Base-by-base conservation (phyloP, 2,888 invertebrate species). In the Rhimphoctona megacephalus region DNA sequence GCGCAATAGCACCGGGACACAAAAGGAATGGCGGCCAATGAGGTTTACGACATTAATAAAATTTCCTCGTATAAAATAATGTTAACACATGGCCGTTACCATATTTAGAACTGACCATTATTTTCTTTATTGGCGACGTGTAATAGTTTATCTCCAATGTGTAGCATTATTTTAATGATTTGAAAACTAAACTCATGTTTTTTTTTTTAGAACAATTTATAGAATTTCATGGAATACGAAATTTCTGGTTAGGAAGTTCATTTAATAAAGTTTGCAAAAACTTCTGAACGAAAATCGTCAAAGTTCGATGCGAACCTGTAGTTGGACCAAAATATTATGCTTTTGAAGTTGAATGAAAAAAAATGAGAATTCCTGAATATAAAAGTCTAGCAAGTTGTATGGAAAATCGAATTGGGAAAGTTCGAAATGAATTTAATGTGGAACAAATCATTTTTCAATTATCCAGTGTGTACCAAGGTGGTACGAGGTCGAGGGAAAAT, bases 401-500 rank as follows among this genome's bases (percentile, higher is more conserved):
- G 30, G 17, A 54, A 76, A 69, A 52, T 73, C 19, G 36, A 36
- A 69, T 67, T 19, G 64, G 30, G n/a, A 52, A 30, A 46, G 43
- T 61, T 30, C 22, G 46, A 43, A 33, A 30, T 30, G 22, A 39
- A 78, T 64, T 52, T 46, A 72, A 83, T 66, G 73, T 43, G 64
- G 7, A 43, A 17, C 76, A 22, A 78, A 52, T 25, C 54, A 66
- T 70, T 72, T 78, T 78, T 78, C 66, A 79, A 83, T 83, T 83
- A 73, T 73, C 73, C 78, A 67, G 66, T 39, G 72, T 83, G 57
- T 79, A 64, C 30, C 46, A 54, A 67, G 67, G 52, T 73, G 72
- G 33, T 52, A 33, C 22, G 66, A 67, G 78, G 78, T 83, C 78
- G 72, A 78, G 73, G 22, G 78, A 79, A 78, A 83, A 79, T 79